A percentile compares a stretch with the other conserved stretches of the same genome.
Evolutionary conservation across 1,140 invertebrate species (phyloP).

Genomic region (Medauroidea extradentata): DNA sequence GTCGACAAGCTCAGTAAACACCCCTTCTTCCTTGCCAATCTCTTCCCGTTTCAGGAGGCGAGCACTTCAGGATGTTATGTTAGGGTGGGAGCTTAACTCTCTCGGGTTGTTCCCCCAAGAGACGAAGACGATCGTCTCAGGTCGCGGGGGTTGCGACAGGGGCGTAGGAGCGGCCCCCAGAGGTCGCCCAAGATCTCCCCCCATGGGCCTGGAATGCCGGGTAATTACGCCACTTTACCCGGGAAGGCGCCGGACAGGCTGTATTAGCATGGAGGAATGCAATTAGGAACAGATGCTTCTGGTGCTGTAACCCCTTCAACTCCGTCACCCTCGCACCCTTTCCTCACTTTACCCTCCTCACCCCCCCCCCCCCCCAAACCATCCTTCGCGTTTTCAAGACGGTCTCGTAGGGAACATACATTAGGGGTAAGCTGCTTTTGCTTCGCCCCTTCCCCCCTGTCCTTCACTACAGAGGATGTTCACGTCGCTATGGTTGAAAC

Average conservation of each 20-base stretch:
- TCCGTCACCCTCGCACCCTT: not conserved
- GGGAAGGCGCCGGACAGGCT: slow-evolving; percentile 16
- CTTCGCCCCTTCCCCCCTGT: not conserved
- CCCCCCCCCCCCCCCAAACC: not conserved
- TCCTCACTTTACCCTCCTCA: not conserved
- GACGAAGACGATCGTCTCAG: not conserved
- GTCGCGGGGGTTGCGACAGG: not conserved
- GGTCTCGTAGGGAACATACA: slow-evolving; percentile 4
- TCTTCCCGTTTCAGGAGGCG: no score
- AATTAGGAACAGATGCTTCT: slow-evolving; percentile 22
- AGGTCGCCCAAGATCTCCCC: not conserved
- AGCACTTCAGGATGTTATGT: no score
- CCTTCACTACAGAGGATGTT: no score
- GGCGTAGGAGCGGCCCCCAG: not conserved
- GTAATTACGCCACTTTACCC: slow-evolving; percentile 20
- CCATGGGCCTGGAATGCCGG: slow-evolving; percentile 16
- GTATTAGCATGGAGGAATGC: slow-evolving; percentile 24
- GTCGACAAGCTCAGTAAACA: no score
- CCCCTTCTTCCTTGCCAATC: no score
- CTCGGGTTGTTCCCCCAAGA: no score
- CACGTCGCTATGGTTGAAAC: no score
- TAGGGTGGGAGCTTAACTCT: no score
- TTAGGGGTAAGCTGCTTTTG: not conserved
- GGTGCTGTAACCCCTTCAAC: slow-evolving; percentile 1
- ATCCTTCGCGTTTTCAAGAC: not conserved